Base-by-base conservation (phyloP, 2,113 vertebrate species). In the Tychaedon coryphoeus region DNA sequence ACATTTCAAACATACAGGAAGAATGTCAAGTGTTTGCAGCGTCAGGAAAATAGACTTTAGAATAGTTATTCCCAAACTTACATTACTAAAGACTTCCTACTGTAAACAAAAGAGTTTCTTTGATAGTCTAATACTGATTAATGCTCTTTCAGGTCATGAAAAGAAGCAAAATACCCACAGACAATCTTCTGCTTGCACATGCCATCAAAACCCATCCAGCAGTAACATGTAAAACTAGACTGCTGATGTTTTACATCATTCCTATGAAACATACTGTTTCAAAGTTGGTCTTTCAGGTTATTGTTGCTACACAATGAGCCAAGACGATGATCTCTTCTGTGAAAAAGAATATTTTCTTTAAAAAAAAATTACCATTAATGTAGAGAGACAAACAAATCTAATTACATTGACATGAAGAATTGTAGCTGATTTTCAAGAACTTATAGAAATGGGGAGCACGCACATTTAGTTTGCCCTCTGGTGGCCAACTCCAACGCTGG, bases 391-490 rank as follows among this genome's bases (percentile, higher is more conserved):
- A 77, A 76, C 60, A 72, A 34, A 51, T 11, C 2, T 54, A 79
- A 47, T 69, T 38, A n/a, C 26, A 65, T 4, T 24, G 15, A 43
- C 19, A 25, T 8, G 6, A 88, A 60, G 23, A 82, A 79, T 2
- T 48, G 23, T 8, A 69, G 28, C 8, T 40, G 23, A 70, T 45
- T 88, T 69, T 66, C 33, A 79, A 57, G 13, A 76, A 66, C 15
- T 26, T 5, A 8, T 0, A 31, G 13, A 40, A 58, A 6, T 51
- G 29, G 15, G 17, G 23, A 51, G 31, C 33, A 12, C 0, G 5
- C 17, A 54, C 29, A 0, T 78, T 80, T 29, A 57, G 28, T 92
- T 91, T 91, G 96, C 92, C 94, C 86, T 48, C 94, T 92, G 53
- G 80, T 75, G 91, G 95, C 19, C 69, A 90, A 6, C 34, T 67